phyloP scores from a whole-genome alignment of 2,888 invertebrate genomes.

The Tipula vernalis region DNA sequence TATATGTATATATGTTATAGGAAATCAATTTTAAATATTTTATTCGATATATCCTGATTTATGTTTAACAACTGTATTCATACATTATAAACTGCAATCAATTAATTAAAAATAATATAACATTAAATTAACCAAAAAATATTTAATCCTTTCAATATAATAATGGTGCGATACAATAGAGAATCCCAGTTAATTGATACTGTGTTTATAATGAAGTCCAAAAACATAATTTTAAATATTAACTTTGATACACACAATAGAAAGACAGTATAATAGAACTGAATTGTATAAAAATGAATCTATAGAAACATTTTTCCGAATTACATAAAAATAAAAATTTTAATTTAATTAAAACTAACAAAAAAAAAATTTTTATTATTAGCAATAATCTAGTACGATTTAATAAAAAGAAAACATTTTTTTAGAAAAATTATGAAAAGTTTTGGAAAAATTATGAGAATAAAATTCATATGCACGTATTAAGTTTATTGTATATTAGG shows the following conservation, averaged over 20 bases:
- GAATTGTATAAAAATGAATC: neutral
- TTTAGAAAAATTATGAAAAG: neutral
- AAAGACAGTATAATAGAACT: neutral
- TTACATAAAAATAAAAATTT: neutral
- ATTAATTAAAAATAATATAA: neutral
- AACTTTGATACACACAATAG: neutral
- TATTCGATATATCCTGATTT: neutral
- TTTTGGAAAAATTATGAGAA: neutral
- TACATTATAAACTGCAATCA: neutral
- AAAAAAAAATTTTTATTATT: neutral
- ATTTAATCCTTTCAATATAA: neutral
- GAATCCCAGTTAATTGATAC: neutral
- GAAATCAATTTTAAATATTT: neutral
- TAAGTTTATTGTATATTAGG: constrained; percentile 39
- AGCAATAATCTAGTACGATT: neutral
- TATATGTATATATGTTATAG: neutral
- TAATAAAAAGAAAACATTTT: neutral
- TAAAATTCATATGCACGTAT: constrained; percentile 20
- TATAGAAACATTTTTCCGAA: neutral
- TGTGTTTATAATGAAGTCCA: neutral
- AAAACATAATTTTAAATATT: neutral
- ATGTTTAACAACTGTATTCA: neutral
- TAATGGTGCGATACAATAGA: neutral
- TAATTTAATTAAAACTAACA: neutral
- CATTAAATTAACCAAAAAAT: neutral